These are phyloP conservation scores for Gopherus flavomarginatus DNA, from an alignment of 2,113 vertebrate species.

Conservation along the genomic window DNA sequence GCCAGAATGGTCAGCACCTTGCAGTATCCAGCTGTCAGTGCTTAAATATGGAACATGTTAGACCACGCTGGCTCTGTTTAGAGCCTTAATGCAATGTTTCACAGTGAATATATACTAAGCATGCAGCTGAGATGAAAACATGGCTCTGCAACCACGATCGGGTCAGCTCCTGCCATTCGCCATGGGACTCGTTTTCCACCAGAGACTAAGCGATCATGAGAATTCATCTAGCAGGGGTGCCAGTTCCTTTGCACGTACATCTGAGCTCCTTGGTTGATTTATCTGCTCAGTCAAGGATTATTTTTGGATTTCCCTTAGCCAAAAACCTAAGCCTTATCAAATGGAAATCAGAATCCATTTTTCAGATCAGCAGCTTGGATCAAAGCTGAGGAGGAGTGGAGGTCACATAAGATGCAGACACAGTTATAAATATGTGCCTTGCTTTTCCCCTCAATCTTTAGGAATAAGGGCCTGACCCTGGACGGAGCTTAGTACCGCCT, in stretches of 20 bases:
- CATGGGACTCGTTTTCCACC: fast-evolving
- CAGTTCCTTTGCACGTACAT: slow-evolving; percentile 6
- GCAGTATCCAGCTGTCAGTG: fast-evolving
- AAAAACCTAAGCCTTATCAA: slow-evolving; percentile 56
- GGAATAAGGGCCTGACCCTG: not conserved
- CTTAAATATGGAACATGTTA: fast-evolving
- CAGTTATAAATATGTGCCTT: slow-evolving; percentile 34
- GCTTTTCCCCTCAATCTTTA: not conserved
- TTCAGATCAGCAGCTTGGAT: slow-evolving; percentile 51
- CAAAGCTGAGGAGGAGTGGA: slow-evolving; percentile 59
- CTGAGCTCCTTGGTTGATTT: slow-evolving; percentile 41
- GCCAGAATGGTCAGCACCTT: fast-evolving
- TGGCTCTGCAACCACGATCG: fast-evolving
- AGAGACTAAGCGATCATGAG: not conserved
- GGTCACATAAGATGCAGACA: slow-evolving; percentile 39
- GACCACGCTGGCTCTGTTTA: fast-evolving
- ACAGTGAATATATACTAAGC: fast-evolving
- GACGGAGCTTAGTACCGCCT: fast-evolving
- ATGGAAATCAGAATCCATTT: slow-evolving; percentile 65
- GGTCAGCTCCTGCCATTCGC: not conserved
- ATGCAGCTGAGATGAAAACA: fast-evolving
- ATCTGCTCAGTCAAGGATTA: slow-evolving; percentile 70
- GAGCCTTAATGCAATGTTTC: fast-evolving
- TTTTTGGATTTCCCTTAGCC: slow-evolving; percentile 53
- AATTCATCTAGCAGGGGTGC: not conserved